Conservation (phyloP, 2,888 invertebrate species). For the Heliconius hortense region DNA sequence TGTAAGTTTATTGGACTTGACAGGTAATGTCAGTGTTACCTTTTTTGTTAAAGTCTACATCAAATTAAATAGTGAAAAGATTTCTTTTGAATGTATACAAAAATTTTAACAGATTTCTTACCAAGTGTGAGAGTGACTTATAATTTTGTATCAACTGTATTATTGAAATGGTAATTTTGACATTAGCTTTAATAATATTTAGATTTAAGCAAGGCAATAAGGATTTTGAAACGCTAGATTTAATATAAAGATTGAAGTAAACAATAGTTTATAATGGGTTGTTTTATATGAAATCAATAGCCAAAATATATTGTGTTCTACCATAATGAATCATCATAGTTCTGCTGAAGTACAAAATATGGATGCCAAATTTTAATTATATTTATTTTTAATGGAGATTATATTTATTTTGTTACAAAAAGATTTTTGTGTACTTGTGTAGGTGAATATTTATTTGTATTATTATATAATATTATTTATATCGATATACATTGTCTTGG, state of each 20-base stretch:
- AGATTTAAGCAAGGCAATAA: conserved; percentile 1
- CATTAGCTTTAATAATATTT: conserved; percentile 1
- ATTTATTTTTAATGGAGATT: conserved; percentile 35
- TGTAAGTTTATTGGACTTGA: conserved; percentile 15
- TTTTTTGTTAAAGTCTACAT: conserved; percentile 31
- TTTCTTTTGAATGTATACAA: neutral
- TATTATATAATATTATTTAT: conserved; percentile 4
- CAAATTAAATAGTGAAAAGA: neutral
- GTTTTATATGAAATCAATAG: conserved; percentile 9
- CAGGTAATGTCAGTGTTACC: conserved; percentile 36
- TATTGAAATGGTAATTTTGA: neutral
- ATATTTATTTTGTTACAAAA: conserved; percentile 26
- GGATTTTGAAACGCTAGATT: conserved; percentile 5
- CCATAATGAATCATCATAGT: conserved; percentile 29
- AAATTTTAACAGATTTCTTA: conserved; percentile 17
- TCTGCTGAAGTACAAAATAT: conserved; percentile 48
- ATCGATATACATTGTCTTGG: neutral
- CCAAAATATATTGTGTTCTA: conserved; percentile 37
- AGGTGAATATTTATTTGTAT: conserved; percentile 15
- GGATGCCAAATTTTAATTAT: conserved; percentile 46
- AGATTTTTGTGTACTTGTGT: conserved; percentile 12
- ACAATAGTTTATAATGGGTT: neutral
- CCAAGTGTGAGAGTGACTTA: neutral
- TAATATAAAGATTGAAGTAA: neutral
- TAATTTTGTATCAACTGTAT: neutral